Conservation (phyloP, 2,113 vertebrate species). For the Peucedramus taeniatus region DNA sequence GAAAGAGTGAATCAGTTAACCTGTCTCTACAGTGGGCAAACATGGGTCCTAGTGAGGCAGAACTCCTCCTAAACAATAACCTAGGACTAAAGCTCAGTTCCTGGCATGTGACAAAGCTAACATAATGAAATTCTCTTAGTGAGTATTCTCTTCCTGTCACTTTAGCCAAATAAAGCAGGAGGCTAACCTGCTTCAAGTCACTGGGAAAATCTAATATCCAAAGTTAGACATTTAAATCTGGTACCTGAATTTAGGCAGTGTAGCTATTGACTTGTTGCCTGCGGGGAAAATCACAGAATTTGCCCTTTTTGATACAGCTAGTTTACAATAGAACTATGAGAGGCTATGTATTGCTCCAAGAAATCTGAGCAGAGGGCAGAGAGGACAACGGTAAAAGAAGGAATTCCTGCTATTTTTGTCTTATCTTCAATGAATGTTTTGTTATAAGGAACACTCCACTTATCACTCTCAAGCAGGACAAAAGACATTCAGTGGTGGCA, state of each 20-base stretch:
- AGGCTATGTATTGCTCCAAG: background rate
- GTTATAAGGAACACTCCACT: conserved; percentile 24
- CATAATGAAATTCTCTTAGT: background rate
- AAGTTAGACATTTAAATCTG: background rate
- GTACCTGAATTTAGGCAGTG: background rate
- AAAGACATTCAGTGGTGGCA: background rate
- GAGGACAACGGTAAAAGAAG: background rate
- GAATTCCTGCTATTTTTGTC: conserved; percentile 25
- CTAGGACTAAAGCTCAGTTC: background rate
- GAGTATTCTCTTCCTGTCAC: background rate
- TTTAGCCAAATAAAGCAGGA: background rate
- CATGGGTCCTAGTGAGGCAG: background rate
- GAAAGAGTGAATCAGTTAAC: background rate
- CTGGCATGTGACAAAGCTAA: background rate
- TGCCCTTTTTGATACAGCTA: background rate
- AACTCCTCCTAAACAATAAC: background rate
- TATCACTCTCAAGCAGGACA: conserved; percentile 22
- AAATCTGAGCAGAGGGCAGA: background rate
- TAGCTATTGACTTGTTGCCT: background rate
- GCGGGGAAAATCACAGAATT: background rate
- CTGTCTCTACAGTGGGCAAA: background rate
- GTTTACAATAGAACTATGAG: background rate
- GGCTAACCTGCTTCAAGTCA: background rate
- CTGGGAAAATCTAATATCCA: background rate
- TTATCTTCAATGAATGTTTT: conserved; percentile 38